Evolutionary conservation across 1,140 invertebrate genomes (phyloP), one percentile per base, ranked within the genome.

Genomic region (Diploscapter pachys): DNA sequence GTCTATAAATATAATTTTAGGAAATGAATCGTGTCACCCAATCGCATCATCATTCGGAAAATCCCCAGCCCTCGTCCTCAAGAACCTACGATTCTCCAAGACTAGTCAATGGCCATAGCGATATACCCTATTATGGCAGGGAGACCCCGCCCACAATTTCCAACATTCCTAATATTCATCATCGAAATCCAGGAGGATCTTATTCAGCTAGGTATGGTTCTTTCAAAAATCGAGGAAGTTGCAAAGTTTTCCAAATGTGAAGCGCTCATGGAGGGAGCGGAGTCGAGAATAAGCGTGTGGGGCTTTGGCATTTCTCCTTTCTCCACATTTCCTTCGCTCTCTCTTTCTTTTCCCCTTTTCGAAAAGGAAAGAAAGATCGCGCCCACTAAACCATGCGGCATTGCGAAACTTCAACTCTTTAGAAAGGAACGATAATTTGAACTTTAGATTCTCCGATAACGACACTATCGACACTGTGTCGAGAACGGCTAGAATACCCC

Each of bases 401-500:
- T 31, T 31, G 31, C 31, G 31, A 31, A 31, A 31, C 31, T 1
- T 31, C 31, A 31, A 31, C 31, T 31, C 31, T 31, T 31, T 31
- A 31, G 31, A 31, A 31, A 31, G 31, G 31, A 31, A 31, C 31
- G 31, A 31, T 31, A 31, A 31, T 31, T 31, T 31, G 31, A 31
- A 31, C 31, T 31, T 31, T 31, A 31, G 31, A 31, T 31, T 31
- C 31, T 31, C 31, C 31, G 31, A 31, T 31, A 31, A 31, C 31
- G 31, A 31, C 54, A 13, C 52, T 8, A 54, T 68, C 52, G 75
- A 76, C 54, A 75, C 75, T n/a, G 70, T 76, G 51, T 62, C 75
- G n/a, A 56, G 75, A 49, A 76, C 75, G 63, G 75, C 75, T 59
- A 63, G 75, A 72, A 71, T 76, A 13, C 75, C 75, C 6, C 75